phyloP scores from a whole-genome alignment of 92 coral and sea anemone species.

The Palythoa grandiflora region DNA sequence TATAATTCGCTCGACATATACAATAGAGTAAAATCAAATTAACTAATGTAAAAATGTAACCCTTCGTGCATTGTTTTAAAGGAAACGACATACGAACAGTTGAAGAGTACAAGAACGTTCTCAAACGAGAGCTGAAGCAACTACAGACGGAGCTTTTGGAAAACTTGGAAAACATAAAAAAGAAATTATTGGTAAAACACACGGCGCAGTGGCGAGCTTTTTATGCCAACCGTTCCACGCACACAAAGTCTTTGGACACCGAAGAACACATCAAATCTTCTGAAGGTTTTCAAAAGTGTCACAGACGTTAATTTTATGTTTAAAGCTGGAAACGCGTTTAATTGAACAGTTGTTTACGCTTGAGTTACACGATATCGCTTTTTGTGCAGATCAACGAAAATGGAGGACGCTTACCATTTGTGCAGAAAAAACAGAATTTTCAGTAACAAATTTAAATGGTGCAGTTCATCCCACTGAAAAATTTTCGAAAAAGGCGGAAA shows the following conservation, averaged over 20 bases:
- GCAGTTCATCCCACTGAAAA: background rate
- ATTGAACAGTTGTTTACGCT: too few relatives aligned
- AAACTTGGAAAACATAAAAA: slow-evolving; percentile 24
- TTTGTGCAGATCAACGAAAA: too few relatives aligned
- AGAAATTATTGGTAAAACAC: background rate
- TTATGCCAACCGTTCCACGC: background rate
- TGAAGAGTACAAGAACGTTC: background rate
- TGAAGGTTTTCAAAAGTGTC: too few relatives aligned
- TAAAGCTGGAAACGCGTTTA: too few relatives aligned
- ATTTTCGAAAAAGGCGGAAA: background rate
- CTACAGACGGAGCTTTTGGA: background rate
- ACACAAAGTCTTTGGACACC: background rate
- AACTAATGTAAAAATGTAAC: background rate
- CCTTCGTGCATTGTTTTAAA: background rate
- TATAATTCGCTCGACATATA: background rate
- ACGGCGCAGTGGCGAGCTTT: slow-evolving; percentile 36
- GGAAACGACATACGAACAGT: background rate
- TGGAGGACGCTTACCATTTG: background rate
- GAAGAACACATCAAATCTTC: background rate
- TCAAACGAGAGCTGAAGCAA: background rate
- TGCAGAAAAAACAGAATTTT: background rate
- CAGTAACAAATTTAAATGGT: background rate
- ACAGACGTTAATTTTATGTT: too few relatives aligned
- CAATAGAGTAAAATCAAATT: background rate
- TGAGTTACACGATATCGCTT: too few relatives aligned